Evolutionary conservation across 2,888 invertebrate genomes (phyloP).

Genomic region (Drosophila flavopinicola): DNA sequence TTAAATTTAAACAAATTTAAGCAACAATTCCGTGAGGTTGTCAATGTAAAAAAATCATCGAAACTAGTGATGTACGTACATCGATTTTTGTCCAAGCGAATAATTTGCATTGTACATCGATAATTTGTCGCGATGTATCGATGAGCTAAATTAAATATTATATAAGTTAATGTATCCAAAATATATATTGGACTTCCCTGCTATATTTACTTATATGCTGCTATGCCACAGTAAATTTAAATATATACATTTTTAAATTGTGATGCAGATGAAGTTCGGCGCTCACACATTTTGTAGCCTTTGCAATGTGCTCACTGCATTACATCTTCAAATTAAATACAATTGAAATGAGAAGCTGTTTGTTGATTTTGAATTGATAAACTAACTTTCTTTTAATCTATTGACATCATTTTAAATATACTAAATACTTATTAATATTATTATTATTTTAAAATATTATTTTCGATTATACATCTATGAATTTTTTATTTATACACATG

Average conservation of each 20-base stretch:
- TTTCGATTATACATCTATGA: too few relatives aligned
- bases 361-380: too few relatives aligned
- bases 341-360: too few relatives aligned
- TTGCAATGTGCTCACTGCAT: not conserved
- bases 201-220: too few relatives aligned
- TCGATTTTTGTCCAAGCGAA: conserved; percentile 16
- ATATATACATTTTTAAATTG: not conserved
- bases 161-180: not conserved
- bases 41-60: conserved; percentile 49
- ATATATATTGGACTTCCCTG: too few relatives aligned
- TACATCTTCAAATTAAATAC: not conserved
- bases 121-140: conserved; percentile 14
- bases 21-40: conserved; percentile 47
- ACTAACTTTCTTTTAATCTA: too few relatives aligned
- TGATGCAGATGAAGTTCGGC: not conserved
- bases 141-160: conserved; percentile 7
- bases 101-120: conserved; percentile 11
- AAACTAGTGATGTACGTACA: conserved; percentile 38
- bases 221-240: not conserved
- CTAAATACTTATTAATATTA: too few relatives aligned
- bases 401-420: too few relatives aligned
- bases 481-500: too few relatives aligned
- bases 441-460: too few relatives aligned
- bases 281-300: not conserved
- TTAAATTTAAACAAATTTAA: conserved; percentile 39